Evolutionary conservation across 1,140 invertebrate genomes (phyloP).

Genomic region (Magallana gigas): DNA sequence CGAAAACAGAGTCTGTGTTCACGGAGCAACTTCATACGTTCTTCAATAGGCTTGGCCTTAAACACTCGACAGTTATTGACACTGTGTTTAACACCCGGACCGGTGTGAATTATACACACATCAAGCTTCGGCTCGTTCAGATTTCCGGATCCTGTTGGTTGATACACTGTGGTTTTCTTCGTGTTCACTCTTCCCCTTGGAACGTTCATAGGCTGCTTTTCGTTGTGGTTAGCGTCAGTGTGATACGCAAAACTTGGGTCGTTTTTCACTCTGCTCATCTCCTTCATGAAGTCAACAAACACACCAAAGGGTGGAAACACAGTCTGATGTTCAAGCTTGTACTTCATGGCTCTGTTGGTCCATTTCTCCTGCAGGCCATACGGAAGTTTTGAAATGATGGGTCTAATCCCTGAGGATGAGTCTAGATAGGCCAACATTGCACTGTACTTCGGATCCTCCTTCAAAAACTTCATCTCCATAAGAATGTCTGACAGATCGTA

Average conservation of each 20-base stretch:
- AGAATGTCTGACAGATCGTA: conserved; percentile 52
- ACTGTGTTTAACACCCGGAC: neutral
- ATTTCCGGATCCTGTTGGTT: no score
- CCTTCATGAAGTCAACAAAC: conserved; percentile 46
- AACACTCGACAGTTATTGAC: conserved; percentile 5
- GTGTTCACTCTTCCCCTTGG: neutral
- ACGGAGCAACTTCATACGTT: neutral
- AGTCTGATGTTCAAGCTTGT: conserved; percentile 45
- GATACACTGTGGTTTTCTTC: neutral
- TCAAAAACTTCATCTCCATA: conserved; percentile 49
- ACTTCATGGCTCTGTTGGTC: conserved; percentile 43
- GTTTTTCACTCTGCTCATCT: conserved; percentile 36
- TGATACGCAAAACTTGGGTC: conserved; percentile 53
- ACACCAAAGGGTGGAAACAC: conserved; percentile 46
- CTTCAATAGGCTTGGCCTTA: neutral
- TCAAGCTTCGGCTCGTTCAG: neutral
- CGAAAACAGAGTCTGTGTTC: conserved; percentile 24
- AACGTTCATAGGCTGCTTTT: neutral
- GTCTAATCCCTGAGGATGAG: conserved; percentile 46
- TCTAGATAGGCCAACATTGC: conserved; percentile 49
- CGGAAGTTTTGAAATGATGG: conserved; percentile 54
- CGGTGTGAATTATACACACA: conserved; percentile 1
- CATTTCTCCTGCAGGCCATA: conserved; percentile 55
- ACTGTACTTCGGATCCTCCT: conserved; percentile 44
- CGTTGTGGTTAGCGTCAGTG: neutral